A percentile compares a stretch with the other conserved stretches of the same genome.
Evolutionary conservation across 2,797 vertebrate genomes (phyloP).

Genomic region (Nasua narica): DNA sequence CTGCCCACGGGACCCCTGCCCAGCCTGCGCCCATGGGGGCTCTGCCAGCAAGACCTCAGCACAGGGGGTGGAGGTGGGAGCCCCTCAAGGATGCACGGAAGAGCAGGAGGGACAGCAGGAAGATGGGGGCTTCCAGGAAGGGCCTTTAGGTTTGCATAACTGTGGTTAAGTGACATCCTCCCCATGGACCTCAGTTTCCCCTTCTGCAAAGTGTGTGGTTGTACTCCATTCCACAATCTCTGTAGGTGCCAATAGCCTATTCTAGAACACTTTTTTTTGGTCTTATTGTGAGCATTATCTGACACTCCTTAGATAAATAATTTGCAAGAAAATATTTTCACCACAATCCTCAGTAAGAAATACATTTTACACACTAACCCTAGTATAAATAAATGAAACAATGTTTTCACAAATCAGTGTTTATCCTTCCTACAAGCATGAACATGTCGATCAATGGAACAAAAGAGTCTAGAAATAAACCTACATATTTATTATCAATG

Average conservation of each 20-base stretch:
- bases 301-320: neutral
- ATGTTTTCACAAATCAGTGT: neutral
- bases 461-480: neutral
- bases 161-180: neutral
- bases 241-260: neutral
- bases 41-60: neutral
- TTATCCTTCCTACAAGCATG: neutral
- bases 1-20: neutral
- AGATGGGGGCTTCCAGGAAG: neutral
- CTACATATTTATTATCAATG: neutral
- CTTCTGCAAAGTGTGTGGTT: neutral
- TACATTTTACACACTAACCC: neutral
- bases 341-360: neutral
- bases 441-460: neutral
- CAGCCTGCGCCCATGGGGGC: fast-evolving
- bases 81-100: neutral
- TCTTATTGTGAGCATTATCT: neutral
- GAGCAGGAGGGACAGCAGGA: neutral
- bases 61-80: neutral
- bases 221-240: neutral
- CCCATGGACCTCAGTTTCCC: neutral
- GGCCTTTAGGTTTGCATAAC: neutral
- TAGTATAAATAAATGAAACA: neutral
- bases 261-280: neutral
- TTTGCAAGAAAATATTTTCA: neutral